Percentiles rank a stretch among this genome's conserved stretches.
phyloP scores from a whole-genome alignment of 2,888 invertebrate species.

The Beris chalybata region DNA sequence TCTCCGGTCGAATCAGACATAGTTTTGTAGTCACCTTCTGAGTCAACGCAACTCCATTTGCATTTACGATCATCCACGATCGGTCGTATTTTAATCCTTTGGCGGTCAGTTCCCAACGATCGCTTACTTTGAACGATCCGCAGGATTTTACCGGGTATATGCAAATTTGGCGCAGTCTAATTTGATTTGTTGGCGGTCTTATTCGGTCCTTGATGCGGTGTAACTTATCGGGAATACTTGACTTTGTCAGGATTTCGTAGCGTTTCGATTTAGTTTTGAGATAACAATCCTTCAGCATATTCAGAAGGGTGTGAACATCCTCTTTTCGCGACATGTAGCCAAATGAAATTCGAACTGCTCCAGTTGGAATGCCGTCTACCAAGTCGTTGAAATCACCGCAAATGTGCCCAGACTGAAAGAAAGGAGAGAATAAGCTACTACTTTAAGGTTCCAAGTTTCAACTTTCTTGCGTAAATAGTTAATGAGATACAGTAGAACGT shows the following conservation, averaged over 20 bases:
- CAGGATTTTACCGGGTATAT: slow-evolving; percentile 93
- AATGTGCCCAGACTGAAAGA: slow-evolving; percentile 74
- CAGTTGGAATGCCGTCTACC: slow-evolving; percentile 84
- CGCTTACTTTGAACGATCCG: slow-evolving; percentile 69
- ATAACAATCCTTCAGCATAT: slow-evolving; percentile 78
- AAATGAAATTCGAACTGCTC: slow-evolving; percentile 88
- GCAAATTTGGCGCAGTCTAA: slow-evolving; percentile 59
- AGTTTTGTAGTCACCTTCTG: slow-evolving; percentile 82
- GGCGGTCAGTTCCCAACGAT: slow-evolving; percentile 71
- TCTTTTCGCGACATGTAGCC: slow-evolving; percentile 82
- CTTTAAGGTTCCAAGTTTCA: not conserved
- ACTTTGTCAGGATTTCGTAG: slow-evolving; percentile 42
- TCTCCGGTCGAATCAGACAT: slow-evolving; percentile 73
- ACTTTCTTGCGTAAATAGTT: not conserved
- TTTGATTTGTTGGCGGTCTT: slow-evolving; percentile 38
- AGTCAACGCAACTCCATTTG: slow-evolving; percentile 79
- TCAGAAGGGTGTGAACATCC: slow-evolving; percentile 72
- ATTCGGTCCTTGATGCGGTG: slow-evolving; percentile 45
- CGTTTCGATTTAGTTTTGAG: slow-evolving; percentile 48
- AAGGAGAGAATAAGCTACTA: not conserved
- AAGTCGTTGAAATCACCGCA: slow-evolving; percentile 90
- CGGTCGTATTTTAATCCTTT: slow-evolving; percentile 87
- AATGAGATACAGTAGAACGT: no score
- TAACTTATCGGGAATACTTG: slow-evolving; percentile 46
- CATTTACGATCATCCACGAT: slow-evolving; percentile 89